phyloP scores from a whole-genome alignment of 2,113 vertebrate species.

The Eidolon helvum region DNA sequence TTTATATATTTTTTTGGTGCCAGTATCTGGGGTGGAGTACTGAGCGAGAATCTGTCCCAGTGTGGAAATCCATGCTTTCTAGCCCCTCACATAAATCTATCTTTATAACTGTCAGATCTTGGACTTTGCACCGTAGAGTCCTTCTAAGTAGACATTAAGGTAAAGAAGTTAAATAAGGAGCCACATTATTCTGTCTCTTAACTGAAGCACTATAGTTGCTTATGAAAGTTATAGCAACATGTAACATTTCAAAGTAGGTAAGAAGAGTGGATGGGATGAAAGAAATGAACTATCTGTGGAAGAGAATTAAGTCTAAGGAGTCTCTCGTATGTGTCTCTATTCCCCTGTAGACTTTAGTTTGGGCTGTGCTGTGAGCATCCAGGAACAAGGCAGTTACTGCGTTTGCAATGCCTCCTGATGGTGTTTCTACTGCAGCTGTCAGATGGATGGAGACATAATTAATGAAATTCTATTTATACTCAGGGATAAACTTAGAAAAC shows the following conservation, averaged over 20 bases:
- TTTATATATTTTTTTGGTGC: background rate
- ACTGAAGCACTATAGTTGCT: background rate
- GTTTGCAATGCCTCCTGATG: conserved; percentile 51
- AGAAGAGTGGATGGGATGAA: background rate
- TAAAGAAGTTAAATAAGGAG: background rate
- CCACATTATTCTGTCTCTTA: background rate
- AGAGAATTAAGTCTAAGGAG: background rate
- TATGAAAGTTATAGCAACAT: background rate
- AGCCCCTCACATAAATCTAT: background rate
- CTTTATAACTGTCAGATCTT: background rate
- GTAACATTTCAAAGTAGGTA: background rate
- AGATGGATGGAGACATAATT: conserved; percentile 69
- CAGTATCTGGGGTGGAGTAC: background rate
- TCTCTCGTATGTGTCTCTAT: background rate
- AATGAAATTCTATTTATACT: conserved; percentile 72
- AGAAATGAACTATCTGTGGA: background rate
- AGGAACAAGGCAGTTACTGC: conserved; percentile 40
- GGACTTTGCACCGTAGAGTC: background rate
- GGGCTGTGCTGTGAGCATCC: background rate
- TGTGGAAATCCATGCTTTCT: background rate
- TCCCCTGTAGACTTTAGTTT: background rate
- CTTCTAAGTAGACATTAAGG: background rate
- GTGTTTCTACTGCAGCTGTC: conserved; percentile 59
- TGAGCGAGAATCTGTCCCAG: background rate
- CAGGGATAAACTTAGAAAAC: conserved; percentile 68